These are phyloP conservation scores for Nemapogon koenigi DNA, from an alignment of 2,888 invertebrate genomes.

Conservation along the genomic window DNA sequence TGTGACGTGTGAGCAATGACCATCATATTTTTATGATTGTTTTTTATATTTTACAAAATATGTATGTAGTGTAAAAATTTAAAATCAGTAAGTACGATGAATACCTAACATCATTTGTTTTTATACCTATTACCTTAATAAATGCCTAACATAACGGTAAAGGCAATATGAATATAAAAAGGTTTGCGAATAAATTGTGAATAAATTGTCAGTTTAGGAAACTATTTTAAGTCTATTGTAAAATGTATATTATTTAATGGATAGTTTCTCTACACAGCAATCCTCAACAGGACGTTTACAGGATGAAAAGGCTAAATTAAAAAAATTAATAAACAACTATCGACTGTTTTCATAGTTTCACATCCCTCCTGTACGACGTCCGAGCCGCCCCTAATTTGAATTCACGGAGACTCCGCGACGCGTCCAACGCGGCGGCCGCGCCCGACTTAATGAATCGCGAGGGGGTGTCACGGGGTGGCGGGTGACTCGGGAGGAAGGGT, in stretches of 20 bases:
- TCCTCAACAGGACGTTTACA: conserved; percentile 16
- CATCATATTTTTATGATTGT: too few species aligned
- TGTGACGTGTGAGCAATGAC: too few species aligned
- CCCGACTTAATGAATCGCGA: conserved; percentile 63
- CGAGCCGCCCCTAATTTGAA: conserved; percentile 64
- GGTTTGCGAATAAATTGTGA: too few species aligned
- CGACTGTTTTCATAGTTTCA: not conserved
- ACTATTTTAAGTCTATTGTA: too few species aligned
- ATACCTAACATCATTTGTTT: too few species aligned
- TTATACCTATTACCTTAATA: too few species aligned
- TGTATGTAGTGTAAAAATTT: too few species aligned
- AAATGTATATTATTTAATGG: conserved; percentile 2
- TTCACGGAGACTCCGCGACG: conserved; percentile 65
- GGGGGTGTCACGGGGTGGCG: conserved; percentile 27
- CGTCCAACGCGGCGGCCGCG: conserved; percentile 62
- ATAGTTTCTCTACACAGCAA: conserved; percentile 10
- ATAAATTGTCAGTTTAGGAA: too few species aligned
- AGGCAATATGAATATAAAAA: too few species aligned
- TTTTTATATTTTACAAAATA: too few species aligned
- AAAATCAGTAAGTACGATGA: too few species aligned
- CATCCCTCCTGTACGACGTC: conserved; percentile 53
- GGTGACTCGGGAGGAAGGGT: conserved; percentile 24
- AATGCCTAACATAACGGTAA: too few species aligned
- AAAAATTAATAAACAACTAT: conserved; percentile 1
- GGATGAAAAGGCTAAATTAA: conserved; percentile 9